phyloP scores from a whole-genome alignment of 53 echinoderm and acorn worm species.

The Holothuria scabra region DNA sequence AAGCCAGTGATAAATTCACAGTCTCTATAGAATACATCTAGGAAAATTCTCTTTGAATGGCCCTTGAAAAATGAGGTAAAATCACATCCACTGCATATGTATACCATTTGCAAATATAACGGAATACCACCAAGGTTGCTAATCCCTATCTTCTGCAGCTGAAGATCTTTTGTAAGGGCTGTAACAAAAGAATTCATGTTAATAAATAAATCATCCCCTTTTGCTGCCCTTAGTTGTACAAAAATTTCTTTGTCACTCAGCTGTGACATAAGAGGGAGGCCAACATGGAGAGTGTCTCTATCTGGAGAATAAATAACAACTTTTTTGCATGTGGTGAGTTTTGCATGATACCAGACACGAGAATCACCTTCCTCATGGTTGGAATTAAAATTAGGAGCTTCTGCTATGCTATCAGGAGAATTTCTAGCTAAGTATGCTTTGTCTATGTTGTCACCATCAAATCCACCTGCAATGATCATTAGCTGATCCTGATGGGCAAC shows the following conservation, averaged over 20 bases:
- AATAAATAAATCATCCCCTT: not conserved
- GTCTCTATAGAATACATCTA: no score
- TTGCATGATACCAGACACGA: slow-evolving; percentile 18
- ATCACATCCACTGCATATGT: no score
- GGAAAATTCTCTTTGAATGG: no score
- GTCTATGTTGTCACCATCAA: not conserved
- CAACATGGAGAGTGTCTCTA: slow-evolving; percentile 11
- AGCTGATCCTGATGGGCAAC: no score
- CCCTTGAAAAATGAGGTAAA: no score
- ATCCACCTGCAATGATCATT: slow-evolving; percentile 2
- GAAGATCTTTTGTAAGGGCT: no score
- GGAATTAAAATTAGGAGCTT: not conserved
- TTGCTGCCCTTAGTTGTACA: no score
- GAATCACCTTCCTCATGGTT: slow-evolving; percentile 2
- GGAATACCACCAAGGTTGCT: not conserved
- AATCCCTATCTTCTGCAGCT: not conserved
- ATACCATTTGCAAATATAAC: not conserved
- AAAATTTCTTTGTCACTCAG: no score
- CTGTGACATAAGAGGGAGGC: not conserved
- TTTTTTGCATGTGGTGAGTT: not conserved
- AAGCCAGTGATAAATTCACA: no score
- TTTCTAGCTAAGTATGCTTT: not conserved
- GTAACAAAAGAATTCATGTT: no score
- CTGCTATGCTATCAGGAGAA: no score
- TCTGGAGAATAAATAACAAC: slow-evolving; percentile 3